Percentiles rank a stretch among this genome's conserved stretches.
Conservation (phyloP, 2,113 vertebrate genomes). For the Tychaedon coryphoeus region DNA sequence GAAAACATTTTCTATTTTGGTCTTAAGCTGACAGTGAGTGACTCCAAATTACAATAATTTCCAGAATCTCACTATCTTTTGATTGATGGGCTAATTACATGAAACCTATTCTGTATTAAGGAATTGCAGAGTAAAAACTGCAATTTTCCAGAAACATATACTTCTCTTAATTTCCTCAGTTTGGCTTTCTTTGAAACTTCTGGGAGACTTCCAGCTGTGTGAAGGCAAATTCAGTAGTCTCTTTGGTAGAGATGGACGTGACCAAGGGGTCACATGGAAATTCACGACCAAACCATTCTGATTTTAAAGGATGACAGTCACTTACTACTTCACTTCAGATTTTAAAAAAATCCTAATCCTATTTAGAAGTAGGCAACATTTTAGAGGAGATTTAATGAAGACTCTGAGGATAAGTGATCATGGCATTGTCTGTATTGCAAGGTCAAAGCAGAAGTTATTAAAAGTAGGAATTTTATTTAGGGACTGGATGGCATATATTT, state of each 20-base stretch:
- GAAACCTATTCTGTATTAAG: neutral
- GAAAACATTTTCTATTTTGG: neutral
- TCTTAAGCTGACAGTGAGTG: neutral
- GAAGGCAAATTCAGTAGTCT: neutral
- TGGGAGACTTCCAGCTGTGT: neutral
- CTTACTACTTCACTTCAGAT: neutral
- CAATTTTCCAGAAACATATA: neutral
- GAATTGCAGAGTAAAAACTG: neutral
- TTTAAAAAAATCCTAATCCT: neutral
- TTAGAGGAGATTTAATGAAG: neutral
- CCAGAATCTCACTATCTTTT: neutral
- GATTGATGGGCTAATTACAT: neutral
- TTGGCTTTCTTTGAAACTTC: neutral
- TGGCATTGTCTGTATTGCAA: neutral
- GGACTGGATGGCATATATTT: slow-evolving; percentile 31
- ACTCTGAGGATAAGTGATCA: neutral
- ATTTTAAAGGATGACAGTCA: neutral
- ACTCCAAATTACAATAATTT: neutral
- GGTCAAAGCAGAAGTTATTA: slow-evolving; percentile 49
- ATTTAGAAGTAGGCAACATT: neutral
- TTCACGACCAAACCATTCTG: neutral
- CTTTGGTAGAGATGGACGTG: neutral
- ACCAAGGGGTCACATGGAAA: neutral
- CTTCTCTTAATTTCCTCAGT: neutral
- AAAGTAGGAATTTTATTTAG: slow-evolving; percentile 43